Conservation (phyloP, 2,113 vertebrate species). For the Phylloscopus trochiloides region DNA sequence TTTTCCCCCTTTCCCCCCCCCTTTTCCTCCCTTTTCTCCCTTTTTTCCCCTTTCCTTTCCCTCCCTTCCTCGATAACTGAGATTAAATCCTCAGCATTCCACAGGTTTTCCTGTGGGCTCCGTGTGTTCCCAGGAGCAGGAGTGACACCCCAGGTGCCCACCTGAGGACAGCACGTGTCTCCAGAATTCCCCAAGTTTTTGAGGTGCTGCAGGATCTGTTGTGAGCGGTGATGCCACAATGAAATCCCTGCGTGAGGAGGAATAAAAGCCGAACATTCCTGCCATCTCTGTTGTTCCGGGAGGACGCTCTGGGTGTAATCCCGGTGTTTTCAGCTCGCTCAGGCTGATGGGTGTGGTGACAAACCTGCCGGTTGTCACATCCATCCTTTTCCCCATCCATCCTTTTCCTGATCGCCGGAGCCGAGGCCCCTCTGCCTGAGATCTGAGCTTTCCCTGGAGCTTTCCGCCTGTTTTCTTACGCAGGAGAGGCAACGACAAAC, state of each 20-base stretch:
- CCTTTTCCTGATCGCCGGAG: neutral
- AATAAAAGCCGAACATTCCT: neutral
- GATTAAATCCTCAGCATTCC: neutral
- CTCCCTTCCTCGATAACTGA: neutral
- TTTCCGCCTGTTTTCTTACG: neutral
- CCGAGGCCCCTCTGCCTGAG: fast-evolving
- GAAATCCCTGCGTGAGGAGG: fast-evolving
- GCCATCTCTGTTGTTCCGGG: neutral
- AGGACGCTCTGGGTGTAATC: neutral
- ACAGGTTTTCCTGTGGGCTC: neutral
- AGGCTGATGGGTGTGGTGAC: neutral
- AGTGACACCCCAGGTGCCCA: neutral
- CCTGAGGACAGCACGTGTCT: neutral
- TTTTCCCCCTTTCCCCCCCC: no score
- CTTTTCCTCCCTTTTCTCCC: no score
- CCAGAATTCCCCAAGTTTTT: neutral
- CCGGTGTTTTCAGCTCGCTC: neutral
- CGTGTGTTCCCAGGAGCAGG: neutral
- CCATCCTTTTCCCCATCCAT: neutral
- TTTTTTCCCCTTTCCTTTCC: neutral
- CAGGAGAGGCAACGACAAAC: neutral
- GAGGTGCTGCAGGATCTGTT: neutral
- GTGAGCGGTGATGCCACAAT: fast-evolving
- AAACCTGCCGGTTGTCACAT: neutral
- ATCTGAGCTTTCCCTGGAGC: neutral